Evolutionary conservation across 1,140 invertebrate genomes (phyloP).

Genomic region (Penaeus chinensis): DNA sequence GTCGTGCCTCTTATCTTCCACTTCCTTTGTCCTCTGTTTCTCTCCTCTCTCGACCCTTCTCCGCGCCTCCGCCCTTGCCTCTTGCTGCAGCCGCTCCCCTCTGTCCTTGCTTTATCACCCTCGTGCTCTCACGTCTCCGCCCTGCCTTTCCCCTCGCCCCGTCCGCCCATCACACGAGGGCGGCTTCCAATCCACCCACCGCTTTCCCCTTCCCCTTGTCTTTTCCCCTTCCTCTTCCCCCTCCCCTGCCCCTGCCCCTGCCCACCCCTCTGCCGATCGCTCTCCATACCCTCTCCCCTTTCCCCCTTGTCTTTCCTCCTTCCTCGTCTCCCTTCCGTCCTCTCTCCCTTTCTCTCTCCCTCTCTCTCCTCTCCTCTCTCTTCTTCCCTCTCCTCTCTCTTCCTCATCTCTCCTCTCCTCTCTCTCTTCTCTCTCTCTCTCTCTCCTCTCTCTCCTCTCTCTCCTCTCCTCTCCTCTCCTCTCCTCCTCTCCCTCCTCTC

Average conservation of each 20-base stretch:
- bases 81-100: not conserved
- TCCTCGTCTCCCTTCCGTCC: not conserved
- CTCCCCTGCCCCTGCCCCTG: not conserved
- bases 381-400: not conserved
- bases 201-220: not conserved
- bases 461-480: not conserved
- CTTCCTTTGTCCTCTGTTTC: not conserved
- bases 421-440: not conserved
- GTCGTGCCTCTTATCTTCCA: not conserved
- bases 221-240: not conserved
- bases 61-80: constrained; percentile 1
- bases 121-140: not conserved
- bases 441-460: not conserved
- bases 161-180: not conserved
- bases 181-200: not conserved
- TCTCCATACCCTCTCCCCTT: not conserved
- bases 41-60: not conserved
- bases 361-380: not conserved
- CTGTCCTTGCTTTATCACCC: not conserved
- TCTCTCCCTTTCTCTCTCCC: not conserved
- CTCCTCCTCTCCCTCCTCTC: not conserved
- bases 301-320: constrained; percentile 14
- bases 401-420: not conserved
- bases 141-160: not conserved
- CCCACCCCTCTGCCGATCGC: not conserved